Evolutionary conservation across 2,797 vertebrate genomes (phyloP).

Genomic region (Lutjanus campechanus): DNA sequence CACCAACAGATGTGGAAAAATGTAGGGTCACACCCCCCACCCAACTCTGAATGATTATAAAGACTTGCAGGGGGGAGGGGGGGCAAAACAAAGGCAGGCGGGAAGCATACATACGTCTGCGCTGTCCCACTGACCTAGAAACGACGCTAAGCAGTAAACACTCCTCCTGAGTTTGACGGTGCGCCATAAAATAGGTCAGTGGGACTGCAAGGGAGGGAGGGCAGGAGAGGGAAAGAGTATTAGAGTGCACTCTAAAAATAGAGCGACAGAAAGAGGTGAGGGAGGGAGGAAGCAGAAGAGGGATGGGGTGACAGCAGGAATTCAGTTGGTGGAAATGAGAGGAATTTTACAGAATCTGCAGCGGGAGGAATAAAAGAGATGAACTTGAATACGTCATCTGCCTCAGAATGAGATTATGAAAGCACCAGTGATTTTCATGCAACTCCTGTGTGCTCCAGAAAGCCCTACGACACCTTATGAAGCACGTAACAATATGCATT

Average conservation of each 20-base stretch:
- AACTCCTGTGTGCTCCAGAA: conserved; percentile 38
- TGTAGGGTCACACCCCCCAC: conserved; percentile 37
- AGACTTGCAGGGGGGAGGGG: conserved; percentile 26
- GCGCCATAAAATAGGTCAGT: conserved; percentile 88
- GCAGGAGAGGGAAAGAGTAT: conserved; percentile 74
- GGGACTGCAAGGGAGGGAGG: conserved; percentile 79
- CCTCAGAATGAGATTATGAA: conserved; percentile 66
- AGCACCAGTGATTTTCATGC: conserved; percentile 52
- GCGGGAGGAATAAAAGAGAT: conserved; percentile 39
- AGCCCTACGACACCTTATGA: conserved; percentile 10
- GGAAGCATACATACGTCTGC: conserved; percentile 68
- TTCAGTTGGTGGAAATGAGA: conserved; percentile 68
- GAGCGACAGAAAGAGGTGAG: conserved; percentile 68
- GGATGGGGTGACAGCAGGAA: conserved; percentile 68
- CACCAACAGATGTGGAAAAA: conserved; percentile 70
- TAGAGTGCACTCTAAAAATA: conserved; percentile 87
- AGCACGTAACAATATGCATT: conserved; percentile 44
- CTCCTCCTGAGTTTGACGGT: conserved; percentile 80
- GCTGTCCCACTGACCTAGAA: conserved; percentile 89
- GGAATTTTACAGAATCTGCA: conserved; percentile 79
- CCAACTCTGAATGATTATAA: conserved; percentile 54
- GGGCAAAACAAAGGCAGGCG: conserved; percentile 62
- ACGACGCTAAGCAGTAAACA: conserved; percentile 84
- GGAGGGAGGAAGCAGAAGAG: conserved; percentile 51
- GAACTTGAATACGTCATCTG: conserved; percentile 54